These are phyloP conservation scores for Erannis defoliaria DNA, from an alignment of 2,888 invertebrate species.

Conservation along the genomic window DNA sequence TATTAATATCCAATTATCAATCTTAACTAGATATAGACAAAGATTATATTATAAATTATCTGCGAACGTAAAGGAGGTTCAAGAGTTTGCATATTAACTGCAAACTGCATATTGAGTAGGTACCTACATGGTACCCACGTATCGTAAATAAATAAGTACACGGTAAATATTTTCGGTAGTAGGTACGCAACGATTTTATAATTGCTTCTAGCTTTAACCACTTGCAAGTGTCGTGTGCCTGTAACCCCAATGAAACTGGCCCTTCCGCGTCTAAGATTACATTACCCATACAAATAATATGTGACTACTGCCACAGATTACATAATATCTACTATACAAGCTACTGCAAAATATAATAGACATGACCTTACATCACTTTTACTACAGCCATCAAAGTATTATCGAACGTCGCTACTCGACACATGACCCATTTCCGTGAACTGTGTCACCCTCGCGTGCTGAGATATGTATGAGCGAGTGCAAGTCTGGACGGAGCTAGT, in stretches of 20 bases:
- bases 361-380: conserved; percentile 31
- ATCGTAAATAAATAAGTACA: too few relatives aligned
- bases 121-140: too few relatives aligned
- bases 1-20: too few relatives aligned
- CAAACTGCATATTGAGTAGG: too few relatives aligned
- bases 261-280: conserved; percentile 26
- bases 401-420: conserved; percentile 16
- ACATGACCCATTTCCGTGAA: conserved; percentile 52
- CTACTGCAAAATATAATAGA: conserved; percentile 14
- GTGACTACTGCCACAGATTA: conserved; percentile 5
- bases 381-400: conserved; percentile 21
- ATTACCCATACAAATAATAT: conserved; percentile 19
- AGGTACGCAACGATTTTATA: too few relatives aligned
- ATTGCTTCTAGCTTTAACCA: too few relatives aligned
- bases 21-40: too few relatives aligned
- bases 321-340: too few relatives aligned
- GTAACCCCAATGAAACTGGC: conserved; percentile 9
- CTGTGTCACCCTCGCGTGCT: conserved; percentile 38
- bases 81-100: too few relatives aligned
- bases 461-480: conserved; percentile 47
- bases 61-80: too few relatives aligned
- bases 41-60: too few relatives aligned
- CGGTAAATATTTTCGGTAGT: too few relatives aligned
- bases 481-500: conserved; percentile 15
- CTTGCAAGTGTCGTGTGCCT: conserved; percentile 10